These are phyloP conservation scores for Solea solea DNA, from an alignment of 2,113 vertebrate species.

Conservation along the genomic window DNA sequence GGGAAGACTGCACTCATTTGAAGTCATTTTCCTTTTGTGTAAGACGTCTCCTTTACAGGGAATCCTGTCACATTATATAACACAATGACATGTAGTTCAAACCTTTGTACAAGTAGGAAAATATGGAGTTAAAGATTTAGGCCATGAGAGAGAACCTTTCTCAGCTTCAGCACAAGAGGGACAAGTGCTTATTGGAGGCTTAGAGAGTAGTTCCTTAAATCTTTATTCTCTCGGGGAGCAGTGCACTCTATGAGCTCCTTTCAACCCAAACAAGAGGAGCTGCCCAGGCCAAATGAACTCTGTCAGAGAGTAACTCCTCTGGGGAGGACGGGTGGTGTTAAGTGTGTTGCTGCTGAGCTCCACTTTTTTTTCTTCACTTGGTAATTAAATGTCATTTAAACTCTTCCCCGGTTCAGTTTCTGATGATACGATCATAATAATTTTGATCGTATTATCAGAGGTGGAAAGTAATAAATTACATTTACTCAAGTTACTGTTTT, in stretches of 20 bases:
- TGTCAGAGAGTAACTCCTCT: not conserved
- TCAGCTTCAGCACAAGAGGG: conserved; percentile 11
- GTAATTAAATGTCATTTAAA: not conserved
- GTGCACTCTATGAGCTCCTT: conserved; percentile 15
- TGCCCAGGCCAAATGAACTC: not conserved
- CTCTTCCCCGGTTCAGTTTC: not conserved
- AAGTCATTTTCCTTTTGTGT: conserved; percentile 19
- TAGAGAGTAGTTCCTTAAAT: conserved; percentile 31
- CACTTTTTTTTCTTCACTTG: too few species aligned
- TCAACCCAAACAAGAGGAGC: not conserved
- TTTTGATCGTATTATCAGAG: too few species aligned
- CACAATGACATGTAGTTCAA: conserved; percentile 18
- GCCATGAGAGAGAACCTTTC: conserved; percentile 28
- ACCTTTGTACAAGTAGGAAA: conserved; percentile 21
- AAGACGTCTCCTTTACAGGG: conserved; percentile 13
- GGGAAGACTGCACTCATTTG: conserved; percentile 8
- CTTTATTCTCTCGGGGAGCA: conserved; percentile 15
- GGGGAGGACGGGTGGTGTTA: not conserved
- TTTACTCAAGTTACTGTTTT: too few species aligned
- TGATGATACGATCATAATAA: too few species aligned
- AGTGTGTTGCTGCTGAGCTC: not conserved
- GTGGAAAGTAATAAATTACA: too few species aligned
- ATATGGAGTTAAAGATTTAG: conserved; percentile 28
- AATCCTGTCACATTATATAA: conserved; percentile 45
- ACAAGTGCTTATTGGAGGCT: conserved; percentile 29